phyloP scores from a whole-genome alignment of 1,140 invertebrate species.

The Thalassaphorura encarpata region DNA sequence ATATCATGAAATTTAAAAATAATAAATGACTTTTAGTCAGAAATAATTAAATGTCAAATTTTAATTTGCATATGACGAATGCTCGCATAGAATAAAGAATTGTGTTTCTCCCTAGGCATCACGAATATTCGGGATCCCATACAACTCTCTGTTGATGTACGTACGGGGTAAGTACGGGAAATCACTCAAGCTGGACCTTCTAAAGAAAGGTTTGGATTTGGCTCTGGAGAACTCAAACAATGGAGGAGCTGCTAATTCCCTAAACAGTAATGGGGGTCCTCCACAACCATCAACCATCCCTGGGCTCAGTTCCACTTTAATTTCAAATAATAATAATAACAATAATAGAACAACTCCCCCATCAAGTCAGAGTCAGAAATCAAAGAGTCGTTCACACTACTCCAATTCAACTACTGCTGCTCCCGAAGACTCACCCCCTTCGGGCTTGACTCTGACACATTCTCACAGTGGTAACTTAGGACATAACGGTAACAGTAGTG shows the following conservation, averaged over 20 bases:
- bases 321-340: conserved; percentile 21
- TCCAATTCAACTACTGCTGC: neutral
- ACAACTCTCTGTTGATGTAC: conserved; percentile 84
- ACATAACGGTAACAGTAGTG: neutral
- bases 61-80: too few species aligned
- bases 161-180: conserved; percentile 85
- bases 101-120: too few species aligned
- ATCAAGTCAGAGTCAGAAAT: neutral
- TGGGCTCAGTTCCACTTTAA: neutral
- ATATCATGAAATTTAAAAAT: too few species aligned
- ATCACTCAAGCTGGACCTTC: conserved; percentile 71
- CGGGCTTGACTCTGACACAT: neutral
- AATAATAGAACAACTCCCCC: conserved; percentile 22
- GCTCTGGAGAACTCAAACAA: conserved; percentile 18
- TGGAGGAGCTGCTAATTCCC: neutral
- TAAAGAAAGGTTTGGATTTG: conserved; percentile 53
- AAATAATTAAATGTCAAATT: too few species aligned
- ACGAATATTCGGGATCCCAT: conserved; percentile 77
- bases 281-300: neutral
- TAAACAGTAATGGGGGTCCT: neutral
- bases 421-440: neutral
- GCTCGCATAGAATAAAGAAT: too few species aligned
- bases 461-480: neutral
- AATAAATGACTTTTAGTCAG: too few species aligned
- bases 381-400: neutral